Evolutionary conservation across 2,888 invertebrate genomes (phyloP).

Genomic region (Drosophila peninsularis): DNA sequence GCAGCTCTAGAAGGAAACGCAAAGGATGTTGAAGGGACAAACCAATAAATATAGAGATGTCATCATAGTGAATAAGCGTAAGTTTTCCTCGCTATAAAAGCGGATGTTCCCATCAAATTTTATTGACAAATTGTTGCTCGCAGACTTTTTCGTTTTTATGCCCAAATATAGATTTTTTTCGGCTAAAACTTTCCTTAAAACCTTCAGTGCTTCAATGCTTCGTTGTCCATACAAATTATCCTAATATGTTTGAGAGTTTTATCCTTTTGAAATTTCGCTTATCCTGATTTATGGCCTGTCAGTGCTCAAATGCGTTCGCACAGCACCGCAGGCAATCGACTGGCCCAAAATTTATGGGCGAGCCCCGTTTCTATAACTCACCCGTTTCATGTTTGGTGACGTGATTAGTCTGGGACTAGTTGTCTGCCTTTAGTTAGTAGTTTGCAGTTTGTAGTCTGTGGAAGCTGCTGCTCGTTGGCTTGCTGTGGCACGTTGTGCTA

Average conservation of each 20-base stretch:
- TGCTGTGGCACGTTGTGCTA: conserved; percentile 50
- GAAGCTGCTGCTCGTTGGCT: conserved; percentile 39
- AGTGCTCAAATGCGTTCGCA: conserved; percentile 41
- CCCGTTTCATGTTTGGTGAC: conserved; percentile 71
- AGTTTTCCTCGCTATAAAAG: not conserved
- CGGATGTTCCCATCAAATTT: not conserved
- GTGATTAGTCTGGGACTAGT: conserved; percentile 64
- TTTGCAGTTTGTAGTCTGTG: conserved; percentile 38
- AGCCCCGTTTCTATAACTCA: conserved; percentile 44
- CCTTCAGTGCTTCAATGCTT: not conserved
- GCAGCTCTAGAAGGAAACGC: conserved; percentile 51
- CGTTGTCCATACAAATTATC: conserved; percentile 37
- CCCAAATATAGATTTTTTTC: not conserved
- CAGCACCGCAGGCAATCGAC: conserved; percentile 38
- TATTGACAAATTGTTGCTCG: conserved; percentile 39
- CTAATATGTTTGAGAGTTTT: conserved; percentile 50
- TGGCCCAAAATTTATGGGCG: conserved; percentile 53
- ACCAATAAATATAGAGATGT: too few species aligned
- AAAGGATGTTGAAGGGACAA: not conserved
- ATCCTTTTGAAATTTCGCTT: conserved; percentile 54
- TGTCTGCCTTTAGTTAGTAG: conserved; percentile 37
- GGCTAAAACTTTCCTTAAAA: not conserved
- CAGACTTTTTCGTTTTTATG: conserved; percentile 12
- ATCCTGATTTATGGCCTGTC: conserved; percentile 56
- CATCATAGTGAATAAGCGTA: not conserved